A percentile compares a stretch with the other conserved stretches of the same genome.
phyloP scores from a whole-genome alignment of 2,113 vertebrate genomes.

The Pangasianodon hypophthalmus region DNA sequence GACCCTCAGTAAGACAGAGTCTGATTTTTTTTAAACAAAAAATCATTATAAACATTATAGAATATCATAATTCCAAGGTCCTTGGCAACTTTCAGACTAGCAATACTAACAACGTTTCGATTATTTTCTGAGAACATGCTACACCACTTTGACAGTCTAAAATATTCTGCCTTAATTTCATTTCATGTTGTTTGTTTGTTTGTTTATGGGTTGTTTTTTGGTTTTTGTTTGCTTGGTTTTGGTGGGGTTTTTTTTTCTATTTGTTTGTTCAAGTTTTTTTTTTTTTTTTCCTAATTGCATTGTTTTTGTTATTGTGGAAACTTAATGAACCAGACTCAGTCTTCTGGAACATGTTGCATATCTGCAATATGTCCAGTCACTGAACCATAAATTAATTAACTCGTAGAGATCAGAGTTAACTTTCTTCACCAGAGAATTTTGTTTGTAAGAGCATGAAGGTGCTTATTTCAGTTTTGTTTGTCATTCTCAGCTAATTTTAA shows the following conservation, averaged over 20 bases:
- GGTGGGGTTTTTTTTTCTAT: background rate
- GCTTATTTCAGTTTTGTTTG: conserved; percentile 6
- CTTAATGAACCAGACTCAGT: background rate
- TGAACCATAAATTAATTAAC: background rate
- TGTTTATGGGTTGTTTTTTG: too few relatives aligned
- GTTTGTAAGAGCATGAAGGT: background rate
- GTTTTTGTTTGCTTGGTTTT: background rate
- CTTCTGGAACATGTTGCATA: background rate
- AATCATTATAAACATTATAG: too few relatives aligned
- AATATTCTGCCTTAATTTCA: background rate
- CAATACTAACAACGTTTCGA: background rate
- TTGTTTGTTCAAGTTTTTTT: too few relatives aligned
- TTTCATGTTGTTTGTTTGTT: too few relatives aligned
- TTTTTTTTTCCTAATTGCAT: background rate
- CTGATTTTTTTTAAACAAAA: too few relatives aligned
- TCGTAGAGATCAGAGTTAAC: background rate
- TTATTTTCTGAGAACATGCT: background rate
- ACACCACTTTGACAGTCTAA: background rate
- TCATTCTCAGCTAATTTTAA: background rate
- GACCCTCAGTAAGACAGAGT: background rate
- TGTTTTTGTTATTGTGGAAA: background rate
- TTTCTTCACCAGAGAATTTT: background rate
- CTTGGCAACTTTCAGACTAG: too few relatives aligned
- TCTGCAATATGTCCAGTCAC: background rate
- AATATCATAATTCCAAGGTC: background rate